Percentiles rank a stretch among this genome's conserved stretches.
Evolutionary conservation across 2,888 invertebrate species (phyloP).

Genomic region (Phyto melanocephala): DNA sequence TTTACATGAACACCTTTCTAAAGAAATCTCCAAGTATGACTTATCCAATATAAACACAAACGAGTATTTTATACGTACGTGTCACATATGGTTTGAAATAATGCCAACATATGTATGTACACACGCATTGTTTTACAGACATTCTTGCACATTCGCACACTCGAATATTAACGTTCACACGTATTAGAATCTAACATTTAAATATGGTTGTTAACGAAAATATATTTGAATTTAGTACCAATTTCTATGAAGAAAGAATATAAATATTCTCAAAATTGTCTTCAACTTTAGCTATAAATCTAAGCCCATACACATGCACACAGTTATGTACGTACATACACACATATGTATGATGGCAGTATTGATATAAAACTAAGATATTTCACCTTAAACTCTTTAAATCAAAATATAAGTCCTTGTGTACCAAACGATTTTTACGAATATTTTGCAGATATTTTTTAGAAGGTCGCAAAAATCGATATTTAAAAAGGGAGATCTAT

Average conservation of each 20-base stretch:
- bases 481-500: no score
- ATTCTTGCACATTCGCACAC: not conserved
- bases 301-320: no score
- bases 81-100: not conserved
- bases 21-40: not conserved
- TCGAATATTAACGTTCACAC: not conserved
- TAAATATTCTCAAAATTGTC: no score
- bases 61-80: not conserved
- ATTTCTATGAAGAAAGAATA: not conserved
- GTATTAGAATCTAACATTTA: conserved; percentile 1
- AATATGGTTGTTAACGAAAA: conserved; percentile 4
- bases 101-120: not conserved
- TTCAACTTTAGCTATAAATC: no score
- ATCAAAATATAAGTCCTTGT: no score
- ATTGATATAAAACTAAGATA: no score
- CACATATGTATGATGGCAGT: no score
- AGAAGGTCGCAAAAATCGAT: no score
- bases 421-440: no score
- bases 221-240: conserved; percentile 3
- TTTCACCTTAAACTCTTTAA: no score
- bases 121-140: not conserved
- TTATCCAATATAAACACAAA: not conserved
- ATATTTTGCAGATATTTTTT: no score
- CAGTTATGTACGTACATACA: no score
- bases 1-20: conserved; percentile 1